Evolutionary conservation across 2,113 vertebrate species (phyloP).

Genomic region (Labeo rohita): DNA sequence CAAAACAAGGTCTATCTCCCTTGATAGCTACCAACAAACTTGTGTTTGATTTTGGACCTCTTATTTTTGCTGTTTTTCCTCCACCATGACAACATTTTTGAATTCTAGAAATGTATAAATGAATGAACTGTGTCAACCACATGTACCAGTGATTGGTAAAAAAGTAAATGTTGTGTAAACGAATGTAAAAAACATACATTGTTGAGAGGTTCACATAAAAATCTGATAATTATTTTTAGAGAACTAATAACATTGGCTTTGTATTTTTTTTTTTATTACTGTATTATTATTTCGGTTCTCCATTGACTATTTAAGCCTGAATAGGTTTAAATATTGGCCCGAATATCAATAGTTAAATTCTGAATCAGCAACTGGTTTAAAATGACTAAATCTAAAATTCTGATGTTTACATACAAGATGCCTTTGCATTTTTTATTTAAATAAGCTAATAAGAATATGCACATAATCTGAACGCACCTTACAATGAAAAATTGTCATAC

Average conservation of each 20-base stretch:
- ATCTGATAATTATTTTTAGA: conserved; percentile 6
- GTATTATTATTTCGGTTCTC: background rate
- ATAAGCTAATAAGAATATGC: conserved; percentile 35
- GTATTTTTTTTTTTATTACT: background rate
- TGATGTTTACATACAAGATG: conserved; percentile 31
- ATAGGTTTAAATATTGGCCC: background rate
- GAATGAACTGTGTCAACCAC: background rate
- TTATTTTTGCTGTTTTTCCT: conserved; percentile 35
- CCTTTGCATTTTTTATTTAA: conserved; percentile 25
- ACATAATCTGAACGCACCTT: conserved; percentile 52
- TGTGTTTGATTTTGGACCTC: conserved; percentile 41
- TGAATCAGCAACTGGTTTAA: conserved; percentile 10
- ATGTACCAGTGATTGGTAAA: conserved; percentile 3
- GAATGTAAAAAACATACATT: conserved; percentile 1
- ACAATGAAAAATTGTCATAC: conserved; percentile 37
- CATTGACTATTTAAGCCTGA: background rate
- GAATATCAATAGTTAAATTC: background rate
- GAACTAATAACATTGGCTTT: conserved; percentile 7
- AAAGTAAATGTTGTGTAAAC: background rate
- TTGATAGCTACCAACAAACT: conserved; percentile 62
- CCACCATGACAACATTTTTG: conserved; percentile 22
- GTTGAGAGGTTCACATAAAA: background rate
- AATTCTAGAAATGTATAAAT: conserved; percentile 27
- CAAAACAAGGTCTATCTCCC: conserved; percentile 74
- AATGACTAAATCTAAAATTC: conserved; percentile 10